Percentiles rank a stretch among this genome's conserved stretches.
Conservation (phyloP, 2,797 vertebrate genomes). For the Rhinatrema bivittatum region DNA sequence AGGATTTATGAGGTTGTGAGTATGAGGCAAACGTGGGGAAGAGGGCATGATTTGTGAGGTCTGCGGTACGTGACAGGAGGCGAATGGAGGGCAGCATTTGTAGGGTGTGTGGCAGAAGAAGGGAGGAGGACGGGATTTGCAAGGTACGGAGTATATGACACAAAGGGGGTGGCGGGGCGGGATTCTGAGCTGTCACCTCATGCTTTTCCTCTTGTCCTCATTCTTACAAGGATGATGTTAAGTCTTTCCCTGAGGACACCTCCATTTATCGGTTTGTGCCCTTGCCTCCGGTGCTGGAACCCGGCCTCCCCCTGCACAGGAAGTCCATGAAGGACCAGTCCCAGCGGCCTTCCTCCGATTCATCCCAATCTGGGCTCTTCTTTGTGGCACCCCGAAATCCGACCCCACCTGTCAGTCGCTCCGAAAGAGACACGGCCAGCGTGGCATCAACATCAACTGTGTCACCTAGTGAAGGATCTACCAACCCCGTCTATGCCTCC, state of each 20-base stretch:
- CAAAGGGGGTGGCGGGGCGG: too few species aligned
- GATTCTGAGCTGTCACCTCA: too few species aligned
- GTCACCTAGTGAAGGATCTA: conserved; percentile 21
- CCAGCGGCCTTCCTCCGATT: conserved; percentile 64
- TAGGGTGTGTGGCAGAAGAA: too few species aligned
- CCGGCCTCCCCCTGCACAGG: conserved; percentile 59
- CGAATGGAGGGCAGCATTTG: too few species aligned
- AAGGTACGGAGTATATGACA: too few species aligned
- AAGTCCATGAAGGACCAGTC: conserved; percentile 52
- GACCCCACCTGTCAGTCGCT: conserved; percentile 26
- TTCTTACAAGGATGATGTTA: conserved; percentile 79
- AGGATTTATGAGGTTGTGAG: too few species aligned
- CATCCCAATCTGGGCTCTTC: conserved; percentile 76
- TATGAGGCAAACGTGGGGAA: too few species aligned
- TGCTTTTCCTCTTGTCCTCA: too few species aligned
- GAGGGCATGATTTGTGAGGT: too few species aligned
- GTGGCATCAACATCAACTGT: conserved; percentile 14
- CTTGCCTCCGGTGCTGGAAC: conserved; percentile 70
- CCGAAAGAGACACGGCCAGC: conserved; percentile 42
- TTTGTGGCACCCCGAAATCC: conserved; percentile 64
- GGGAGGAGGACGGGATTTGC: too few species aligned
- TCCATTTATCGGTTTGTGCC: conserved; percentile 37
- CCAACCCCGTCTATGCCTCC: conserved; percentile 46
- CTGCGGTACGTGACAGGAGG: too few species aligned
- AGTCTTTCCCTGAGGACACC: conserved; percentile 63